Evolutionary conservation across 2,888 invertebrate species (phyloP).

Genomic region (Amphipoea oculea): DNA sequence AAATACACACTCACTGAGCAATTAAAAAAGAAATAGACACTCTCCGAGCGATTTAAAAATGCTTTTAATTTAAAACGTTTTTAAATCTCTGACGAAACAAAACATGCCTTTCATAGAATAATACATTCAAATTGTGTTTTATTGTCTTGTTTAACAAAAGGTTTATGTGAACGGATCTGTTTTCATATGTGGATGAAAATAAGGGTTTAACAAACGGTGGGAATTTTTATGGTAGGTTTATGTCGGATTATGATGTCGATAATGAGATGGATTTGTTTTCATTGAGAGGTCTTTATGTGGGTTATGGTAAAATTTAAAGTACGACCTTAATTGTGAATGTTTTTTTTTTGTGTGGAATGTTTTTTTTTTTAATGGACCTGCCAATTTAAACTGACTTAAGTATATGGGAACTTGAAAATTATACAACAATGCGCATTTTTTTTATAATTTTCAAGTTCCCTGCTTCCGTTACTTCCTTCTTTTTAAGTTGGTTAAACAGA

Average conservation of each 20-base stretch:
- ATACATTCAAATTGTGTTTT: constrained; percentile 23
- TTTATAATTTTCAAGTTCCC: no score
- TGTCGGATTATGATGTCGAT: constrained; percentile 16
- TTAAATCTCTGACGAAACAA: constrained; percentile 12
- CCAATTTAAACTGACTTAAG: no score
- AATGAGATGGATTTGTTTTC: constrained; percentile 18
- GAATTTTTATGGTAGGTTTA: constrained; percentile 47
- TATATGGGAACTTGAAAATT: no score
- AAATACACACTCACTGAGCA: neutral
- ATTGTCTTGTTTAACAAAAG: constrained; percentile 49
- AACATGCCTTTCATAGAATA: constrained; percentile 10
- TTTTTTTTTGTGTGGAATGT: neutral
- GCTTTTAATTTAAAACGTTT: constrained; percentile 30
- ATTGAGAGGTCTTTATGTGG: constrained; percentile 7
- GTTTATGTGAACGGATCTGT: constrained; percentile 19
- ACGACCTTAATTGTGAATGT: no score
- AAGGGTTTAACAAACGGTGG: constrained; percentile 40
- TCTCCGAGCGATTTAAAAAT: neutral
- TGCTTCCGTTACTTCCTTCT: no score
- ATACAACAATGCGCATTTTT: no score
- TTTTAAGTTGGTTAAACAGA: no score
- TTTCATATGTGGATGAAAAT: constrained; percentile 39
- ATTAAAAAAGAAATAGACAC: neutral
- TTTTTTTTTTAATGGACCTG: neutral
- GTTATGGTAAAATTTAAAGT: no score